These are phyloP conservation scores for Otocyon megalotis DNA, from an alignment of 2,113 vertebrate genomes.

Conservation along the genomic window DNA sequence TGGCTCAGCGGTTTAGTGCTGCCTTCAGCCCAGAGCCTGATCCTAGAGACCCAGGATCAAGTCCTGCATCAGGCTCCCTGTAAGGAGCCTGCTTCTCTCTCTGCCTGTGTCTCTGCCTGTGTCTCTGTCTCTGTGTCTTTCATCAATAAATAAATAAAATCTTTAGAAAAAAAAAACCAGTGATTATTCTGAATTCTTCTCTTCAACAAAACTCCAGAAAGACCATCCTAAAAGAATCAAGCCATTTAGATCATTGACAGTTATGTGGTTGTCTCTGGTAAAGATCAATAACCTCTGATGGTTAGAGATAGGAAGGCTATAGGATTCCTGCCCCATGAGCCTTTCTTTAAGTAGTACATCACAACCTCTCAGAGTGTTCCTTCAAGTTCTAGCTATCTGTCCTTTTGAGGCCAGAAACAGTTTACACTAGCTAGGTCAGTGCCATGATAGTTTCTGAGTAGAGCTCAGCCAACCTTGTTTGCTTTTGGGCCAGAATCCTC, in stretches of 20 bases:
- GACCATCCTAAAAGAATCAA: neutral
- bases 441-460: neutral
- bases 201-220: neutral
- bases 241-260: neutral
- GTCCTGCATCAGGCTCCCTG: no score
- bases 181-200: constrained; percentile 32
- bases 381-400: neutral
- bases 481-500: neutral
- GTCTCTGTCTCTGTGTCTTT: no score
- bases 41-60: no score
- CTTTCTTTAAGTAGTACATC: neutral
- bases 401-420: neutral
- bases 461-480: neutral
- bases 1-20: no score
- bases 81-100: no score
- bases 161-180: neutral
- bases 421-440: neutral
- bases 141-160: no score
- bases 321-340: neutral
- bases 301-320: neutral
- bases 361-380: neutral
- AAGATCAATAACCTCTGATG: neutral
- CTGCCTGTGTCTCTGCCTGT: no score
- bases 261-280: neutral
- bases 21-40: no score